A percentile compares a stretch with the other conserved stretches of the same genome.
Evolutionary conservation across 2,113 vertebrate genomes (phyloP).

Genomic region (Albula goreensis): DNA sequence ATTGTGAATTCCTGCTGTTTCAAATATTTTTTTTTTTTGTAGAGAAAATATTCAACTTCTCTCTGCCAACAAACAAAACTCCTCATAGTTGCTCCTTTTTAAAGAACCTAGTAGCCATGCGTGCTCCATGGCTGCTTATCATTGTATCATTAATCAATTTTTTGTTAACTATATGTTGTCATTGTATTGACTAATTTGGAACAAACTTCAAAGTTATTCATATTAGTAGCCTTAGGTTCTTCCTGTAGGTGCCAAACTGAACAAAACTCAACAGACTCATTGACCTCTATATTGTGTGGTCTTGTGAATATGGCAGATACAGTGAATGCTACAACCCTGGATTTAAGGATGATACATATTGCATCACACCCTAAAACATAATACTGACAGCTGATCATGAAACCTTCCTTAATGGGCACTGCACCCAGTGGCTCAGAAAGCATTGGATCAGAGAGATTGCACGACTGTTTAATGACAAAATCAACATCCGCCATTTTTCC

Average conservation of each 20-base stretch:
- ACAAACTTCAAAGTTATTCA: not conserved
- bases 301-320: not conserved
- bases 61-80: too few relatives aligned
- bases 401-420: not conserved
- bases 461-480: not conserved
- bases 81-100: not conserved
- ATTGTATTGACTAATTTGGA: not conserved
- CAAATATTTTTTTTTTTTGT: too few relatives aligned
- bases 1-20: slow-evolving; percentile 1
- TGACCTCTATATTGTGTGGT: not conserved
- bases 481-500: not conserved
- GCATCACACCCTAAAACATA: not conserved
- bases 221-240: not conserved
- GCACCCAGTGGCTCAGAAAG: not conserved
- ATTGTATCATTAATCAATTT: too few relatives aligned
- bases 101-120: not conserved
- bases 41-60: too few relatives aligned
- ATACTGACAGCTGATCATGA: not conserved
- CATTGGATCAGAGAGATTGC: not conserved
- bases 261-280: not conserved
- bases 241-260: not conserved
- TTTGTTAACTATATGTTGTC: too few relatives aligned
- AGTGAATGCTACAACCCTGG: not conserved
- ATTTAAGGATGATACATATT: not conserved
- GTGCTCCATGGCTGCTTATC: not conserved